Evolutionary conservation across 2,113 vertebrate species (phyloP), one percentile per base, ranked within the genome.

Genomic region (Ciconia boyciana): DNA sequence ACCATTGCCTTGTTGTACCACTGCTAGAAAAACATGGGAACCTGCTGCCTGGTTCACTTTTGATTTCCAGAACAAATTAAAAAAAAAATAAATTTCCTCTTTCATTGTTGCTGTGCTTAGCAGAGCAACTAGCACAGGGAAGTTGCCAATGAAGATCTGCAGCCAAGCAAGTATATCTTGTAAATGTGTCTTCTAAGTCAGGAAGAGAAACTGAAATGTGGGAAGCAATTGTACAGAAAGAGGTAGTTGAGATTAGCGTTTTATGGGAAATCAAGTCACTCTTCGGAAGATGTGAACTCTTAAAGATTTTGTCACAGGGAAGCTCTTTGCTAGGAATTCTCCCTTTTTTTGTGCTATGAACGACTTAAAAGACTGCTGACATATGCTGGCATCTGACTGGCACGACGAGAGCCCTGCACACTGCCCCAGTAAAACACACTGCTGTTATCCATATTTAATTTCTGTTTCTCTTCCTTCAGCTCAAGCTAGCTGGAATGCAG

Each of bases 161-260:
- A 72, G 62, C 44, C 11, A 32, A 72, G 46, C 62, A 83, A 87
- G 34, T n/a, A 16, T n/a, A 49, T 61, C 41, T 84, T 46, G 43
- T 49, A 76, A 90, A 88, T 34, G 28, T 48, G 69, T 79, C 80
- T 87, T 61, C 70, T 89, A 78, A 79, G 65, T 44, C 78, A 88
- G 89, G 70, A 88, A 94, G 68, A 90, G 91, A 94, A 93, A 87
- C 85, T 57, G 72, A 89, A 90, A 86, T 34, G 25, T 26, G 57
- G 68, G 74, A 97, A 95, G 62, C 70, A 89, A 92, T 89, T 66
- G 46, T 32, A 72, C 32, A 69, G 51, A 74, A 94, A 86, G 84
- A 58, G 81, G 86, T 74, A 94, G 75, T 72, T 69, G 90, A 74
- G 28, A 91, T 70, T 43, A 69, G 43, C 0, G 0, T 43, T 57